phyloP scores from a whole-genome alignment of 1,140 invertebrate genomes.

The Drosophila athabasca region DNA sequence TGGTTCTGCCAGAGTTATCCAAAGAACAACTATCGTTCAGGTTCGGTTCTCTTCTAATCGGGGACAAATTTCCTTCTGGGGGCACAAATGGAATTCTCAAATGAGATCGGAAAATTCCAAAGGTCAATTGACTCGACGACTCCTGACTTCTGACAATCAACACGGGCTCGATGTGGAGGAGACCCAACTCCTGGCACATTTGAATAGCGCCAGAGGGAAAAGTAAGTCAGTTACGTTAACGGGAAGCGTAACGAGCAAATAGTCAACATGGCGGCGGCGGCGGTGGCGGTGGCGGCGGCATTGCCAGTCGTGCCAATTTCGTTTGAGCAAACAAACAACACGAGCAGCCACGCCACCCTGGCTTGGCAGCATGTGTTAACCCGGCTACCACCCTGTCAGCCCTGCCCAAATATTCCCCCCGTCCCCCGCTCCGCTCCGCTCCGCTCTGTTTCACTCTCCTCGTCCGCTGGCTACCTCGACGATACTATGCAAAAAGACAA shows the following conservation, averaged over 20 bases:
- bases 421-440: neutral
- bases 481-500: constrained; percentile 53
- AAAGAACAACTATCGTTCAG: no score
- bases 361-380: constrained; percentile 13
- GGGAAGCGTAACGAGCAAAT: constrained; percentile 61
- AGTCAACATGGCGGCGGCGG: constrained; percentile 64
- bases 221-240: constrained; percentile 67
- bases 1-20: no score
- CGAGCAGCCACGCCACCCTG: constrained; percentile 14
- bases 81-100: constrained; percentile 19
- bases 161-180: constrained; percentile 27
- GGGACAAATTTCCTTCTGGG: neutral
- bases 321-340: constrained; percentile 70
- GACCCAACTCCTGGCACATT: constrained; percentile 59
- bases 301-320: constrained; percentile 65
- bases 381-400: neutral
- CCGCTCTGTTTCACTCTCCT: neutral
- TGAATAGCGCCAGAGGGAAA: constrained; percentile 68
- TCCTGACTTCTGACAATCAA: constrained; percentile 10
- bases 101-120: constrained; percentile 2
- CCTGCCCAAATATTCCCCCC: constrained; percentile 10
- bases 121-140: constrained; percentile 30
- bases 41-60: no score
- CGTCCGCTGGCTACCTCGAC: constrained; percentile 23
- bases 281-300: constrained; percentile 28